Base-by-base conservation (phyloP, 1,140 invertebrate genomes). In the Drosophila orena region DNA sequence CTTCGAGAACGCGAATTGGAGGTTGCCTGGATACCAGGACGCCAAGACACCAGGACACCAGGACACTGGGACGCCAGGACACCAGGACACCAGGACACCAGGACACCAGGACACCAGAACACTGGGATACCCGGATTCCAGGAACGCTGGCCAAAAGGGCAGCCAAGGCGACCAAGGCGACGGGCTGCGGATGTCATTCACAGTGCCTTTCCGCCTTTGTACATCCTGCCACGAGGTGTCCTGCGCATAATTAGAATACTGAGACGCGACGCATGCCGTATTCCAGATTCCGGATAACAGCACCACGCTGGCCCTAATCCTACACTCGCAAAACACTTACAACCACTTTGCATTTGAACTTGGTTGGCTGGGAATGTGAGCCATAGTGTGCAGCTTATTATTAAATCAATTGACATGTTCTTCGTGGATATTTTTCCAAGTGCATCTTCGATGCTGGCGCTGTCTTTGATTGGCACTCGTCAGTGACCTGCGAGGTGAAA, bases 261-360 rank as follows among this genome's bases (percentile, higher is more conserved):
- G 66, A 69, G 68, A 60, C 66, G 59, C 79, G 65, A 89, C 55
- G 83, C 84, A 79, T 89, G 83, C 79, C 84, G 72, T 68, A 71
- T 89, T 74, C 57, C 61, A 83, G 88, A 88, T 81, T 80, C 64
- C 61, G 77, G 89, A 90, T 91, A 86, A 88, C 65, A 91, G 78
- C 88, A 69, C 88, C 81, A 77, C 71, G 88, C 81, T 88, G 79
- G 88, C 76, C 81, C 22, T 11, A 12, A n/a, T 3, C 6, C 0
- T 37, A 11, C 64, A 68, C 64, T 64, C 1, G 0, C 2, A 64
- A 20, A 43, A 64, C 10, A 8, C 27, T 8, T 30, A 17, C 17
- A 17, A 17, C 17, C 17, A 17, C 17, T 17, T 17, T 17, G 17
- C 0, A 17, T 17, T 17, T 17, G 17, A 17, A 17, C n/a, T n/a